Evolutionary conservation across 2,888 invertebrate species (phyloP).

Genomic region (Aphidius colemani): DNA sequence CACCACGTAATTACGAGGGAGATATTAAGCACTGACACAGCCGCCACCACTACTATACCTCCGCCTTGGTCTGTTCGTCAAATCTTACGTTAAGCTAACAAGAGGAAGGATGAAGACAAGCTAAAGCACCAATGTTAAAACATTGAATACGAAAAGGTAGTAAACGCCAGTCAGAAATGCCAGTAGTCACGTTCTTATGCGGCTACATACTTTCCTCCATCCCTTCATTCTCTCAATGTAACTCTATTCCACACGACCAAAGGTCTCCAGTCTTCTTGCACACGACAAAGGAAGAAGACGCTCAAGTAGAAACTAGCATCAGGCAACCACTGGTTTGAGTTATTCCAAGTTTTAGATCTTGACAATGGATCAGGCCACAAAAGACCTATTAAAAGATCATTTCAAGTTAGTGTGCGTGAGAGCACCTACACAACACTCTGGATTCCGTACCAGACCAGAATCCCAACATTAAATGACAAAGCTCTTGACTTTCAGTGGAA

Average conservation of each 20-base stretch:
- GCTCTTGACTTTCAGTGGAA: no score
- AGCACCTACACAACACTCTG: not conserved
- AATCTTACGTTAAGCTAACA: conserved; percentile 40
- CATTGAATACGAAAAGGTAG: conserved; percentile 32
- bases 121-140: conserved; percentile 23
- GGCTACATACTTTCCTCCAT: conserved; percentile 23
- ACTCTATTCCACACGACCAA: conserved; percentile 45
- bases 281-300: conserved; percentile 46
- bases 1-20: conserved; percentile 60
- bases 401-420: conserved; percentile 40
- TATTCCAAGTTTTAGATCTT: conserved; percentile 51
- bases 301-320: conserved; percentile 25
- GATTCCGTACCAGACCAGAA: not conserved
- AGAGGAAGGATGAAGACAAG: conserved; percentile 36
- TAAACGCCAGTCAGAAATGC: conserved; percentile 25
- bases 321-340: conserved; percentile 23
- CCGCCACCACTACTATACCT: conserved; percentile 40
- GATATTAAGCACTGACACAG: conserved; percentile 62
- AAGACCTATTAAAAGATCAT: conserved; percentile 61
- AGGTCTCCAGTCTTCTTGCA: no score
- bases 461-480: no score
- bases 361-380: conserved; percentile 58
- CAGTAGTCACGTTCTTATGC: conserved; percentile 29
- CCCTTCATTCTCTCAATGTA: conserved; percentile 15
- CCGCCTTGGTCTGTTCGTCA: conserved; percentile 47